Evolutionary conservation across 53 echinoderm and acorn worm species (phyloP), one percentile per base, ranked within the genome.

Genomic region (Holothuria leucospilota): DNA sequence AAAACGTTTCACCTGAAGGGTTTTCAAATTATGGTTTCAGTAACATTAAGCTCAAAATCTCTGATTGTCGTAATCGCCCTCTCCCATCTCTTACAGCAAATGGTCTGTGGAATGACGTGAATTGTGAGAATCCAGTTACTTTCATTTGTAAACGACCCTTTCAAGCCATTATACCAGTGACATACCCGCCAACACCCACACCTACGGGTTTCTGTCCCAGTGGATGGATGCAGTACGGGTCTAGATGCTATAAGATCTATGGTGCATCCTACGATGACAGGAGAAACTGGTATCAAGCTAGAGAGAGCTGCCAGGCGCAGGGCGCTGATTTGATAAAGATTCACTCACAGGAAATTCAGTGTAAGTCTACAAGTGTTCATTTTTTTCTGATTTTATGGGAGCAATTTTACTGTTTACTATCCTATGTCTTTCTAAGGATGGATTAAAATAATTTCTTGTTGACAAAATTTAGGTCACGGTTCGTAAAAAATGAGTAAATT

Each of bases 51-150:
- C 46, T 46, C 8, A 7, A 56, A 56, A 15, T 56, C 18, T 56
- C 8, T 56, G 8, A 56, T 1, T 56, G 8, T 15, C 2, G 18
- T 16, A 16, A 16, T 13, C 15, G 18, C 56, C 1, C 1, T 56
- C 18, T 56, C 18, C 56, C 5, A 16, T 1, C 39, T 25, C 27
- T 41, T 28, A n/a, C 70, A 29, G 59, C 49, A 51, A 85, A 93
- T 64, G 94, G 96, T 27, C 68, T 80, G 27, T 96, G 96, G 96
- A 96, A 96, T 71, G 96, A 96, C 70, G 84, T 89, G 61, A 94
- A 96, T 86, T 96, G 96, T 69, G 96, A 94, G 46, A 92, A 90
- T 63, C 85, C 88, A n/a, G 82, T 91, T 1, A 92, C 94, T 20
- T 96, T 96, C 91, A 92, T 96, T 77, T 96, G 96, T 78, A 91